Percentiles rank a stretch among this genome's conserved stretches.
Conservation (phyloP, 1,140 invertebrate species). For the Globodera rostochiensis region DNA sequence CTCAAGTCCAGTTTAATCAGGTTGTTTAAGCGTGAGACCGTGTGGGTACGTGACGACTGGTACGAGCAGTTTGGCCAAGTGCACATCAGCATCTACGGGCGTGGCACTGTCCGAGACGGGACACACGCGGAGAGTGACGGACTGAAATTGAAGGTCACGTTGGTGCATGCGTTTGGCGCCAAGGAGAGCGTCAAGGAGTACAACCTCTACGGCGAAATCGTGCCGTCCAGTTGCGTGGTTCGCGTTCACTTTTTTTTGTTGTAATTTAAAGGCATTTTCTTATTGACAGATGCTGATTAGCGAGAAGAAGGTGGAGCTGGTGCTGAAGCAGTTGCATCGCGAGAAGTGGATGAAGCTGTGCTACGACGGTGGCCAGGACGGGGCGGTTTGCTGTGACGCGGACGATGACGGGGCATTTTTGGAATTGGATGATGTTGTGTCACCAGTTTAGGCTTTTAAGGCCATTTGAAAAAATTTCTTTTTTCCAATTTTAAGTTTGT, state of each 20-base stretch:
- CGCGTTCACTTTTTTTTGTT: slow-evolving; percentile 66
- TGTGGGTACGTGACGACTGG: slow-evolving; percentile 45
- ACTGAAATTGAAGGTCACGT: slow-evolving; percentile 76
- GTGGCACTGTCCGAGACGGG: slow-evolving; percentile 76
- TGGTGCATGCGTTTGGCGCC: slow-evolving; percentile 79
- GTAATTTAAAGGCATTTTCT: no score
- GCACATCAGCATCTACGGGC: slow-evolving; percentile 49
- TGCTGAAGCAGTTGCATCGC: slow-evolving; percentile 81
- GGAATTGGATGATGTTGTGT: neutral
- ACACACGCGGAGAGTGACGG: slow-evolving; percentile 81
- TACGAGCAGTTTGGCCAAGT: slow-evolving; percentile 40
- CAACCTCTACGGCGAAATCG: slow-evolving; percentile 79
- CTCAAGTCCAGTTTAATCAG: neutral
- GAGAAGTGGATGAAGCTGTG: slow-evolving; percentile 74
- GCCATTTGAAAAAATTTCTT: no score
- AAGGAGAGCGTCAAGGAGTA: slow-evolving; percentile 79
- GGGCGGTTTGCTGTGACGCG: neutral
- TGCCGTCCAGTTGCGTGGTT: slow-evolving; percentile 72
- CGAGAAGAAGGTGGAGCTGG: slow-evolving; percentile 90
- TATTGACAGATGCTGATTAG: slow-evolving; percentile 71
- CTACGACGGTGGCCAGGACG: slow-evolving; percentile 15
- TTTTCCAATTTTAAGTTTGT: no score
- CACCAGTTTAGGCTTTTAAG: no score
- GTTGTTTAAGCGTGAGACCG: slow-evolving; percentile 18
- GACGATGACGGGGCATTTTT: slow-evolving; percentile 9